Base-by-base conservation (phyloP, 2,797 vertebrate genomes). In the Ctenopoma multispine region DNA sequence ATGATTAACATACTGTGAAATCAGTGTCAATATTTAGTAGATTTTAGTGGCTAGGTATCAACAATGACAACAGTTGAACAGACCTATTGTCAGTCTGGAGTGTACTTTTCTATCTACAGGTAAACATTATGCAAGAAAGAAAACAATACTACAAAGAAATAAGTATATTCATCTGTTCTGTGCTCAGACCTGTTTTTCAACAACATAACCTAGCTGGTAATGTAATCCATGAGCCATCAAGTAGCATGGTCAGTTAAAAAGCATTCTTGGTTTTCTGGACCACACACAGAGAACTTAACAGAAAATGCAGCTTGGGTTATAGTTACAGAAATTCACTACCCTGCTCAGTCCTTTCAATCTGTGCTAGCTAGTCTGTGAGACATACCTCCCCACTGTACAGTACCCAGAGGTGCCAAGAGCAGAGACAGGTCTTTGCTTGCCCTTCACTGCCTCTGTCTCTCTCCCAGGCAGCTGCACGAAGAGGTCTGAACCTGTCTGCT, bases 351-450 rank as follows among this genome's bases (percentile, higher is more conserved):
- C 49, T 69, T 51, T 41, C 47, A 50, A 63, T 70, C 50, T 63
- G 60, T 72, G 74, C 70, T 62, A 63, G 72, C 72, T 41, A 79
- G 66, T 58, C 63, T 65, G 59, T 74, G 82, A 90, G 70, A 64
- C 81, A 82, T 74, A 71, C 58, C 72, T 84, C 73, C 67, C 58
- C 50, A 8, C 63, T 80, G 71, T 81, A 86, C 64, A 86, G 70
- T 61, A 82, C 69, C 76, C 53, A 64, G 55, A 64, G 60, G 67
- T 79, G 82, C 69, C 79, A 78, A 79, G 64, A 89, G 67, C 69
- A 72, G 58, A 79, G 82, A 78, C 93, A 93, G 87, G 93, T 93
- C 90, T 90, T 89, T 88, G 89, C 94, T 88, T 93, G 94, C 84
- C 92, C 76, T 63, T 60, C 72, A 23, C 72, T 70, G 67, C 72